A percentile compares a stretch with the other conserved stretches of the same genome.
Evolutionary conservation across 2,888 invertebrate genomes (phyloP).

Genomic region (Heliconius ethilla): DNA sequence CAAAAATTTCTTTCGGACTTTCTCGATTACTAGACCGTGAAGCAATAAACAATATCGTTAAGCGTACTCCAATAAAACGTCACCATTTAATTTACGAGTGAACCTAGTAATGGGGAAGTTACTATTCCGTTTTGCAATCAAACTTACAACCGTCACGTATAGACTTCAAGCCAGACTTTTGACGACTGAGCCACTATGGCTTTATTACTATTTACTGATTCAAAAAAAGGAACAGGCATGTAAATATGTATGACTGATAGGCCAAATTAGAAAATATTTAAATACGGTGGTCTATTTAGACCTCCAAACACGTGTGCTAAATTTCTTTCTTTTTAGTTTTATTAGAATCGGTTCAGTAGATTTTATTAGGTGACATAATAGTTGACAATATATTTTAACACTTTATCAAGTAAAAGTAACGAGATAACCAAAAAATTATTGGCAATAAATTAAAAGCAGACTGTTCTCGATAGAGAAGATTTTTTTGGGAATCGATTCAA

Average conservation of each 20-base stretch:
- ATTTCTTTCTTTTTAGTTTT: neutral
- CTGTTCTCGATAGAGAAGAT: slow-evolving; percentile 32
- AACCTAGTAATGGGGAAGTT: neutral
- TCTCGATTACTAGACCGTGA: slow-evolving; percentile 7
- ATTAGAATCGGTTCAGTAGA: neutral
- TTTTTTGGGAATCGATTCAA: slow-evolving; percentile 40
- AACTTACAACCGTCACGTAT: neutral
- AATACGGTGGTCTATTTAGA: neutral
- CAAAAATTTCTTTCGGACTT: neutral
- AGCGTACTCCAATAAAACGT: neutral
- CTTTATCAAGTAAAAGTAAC: slow-evolving; percentile 26
- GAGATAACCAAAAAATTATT: slow-evolving; percentile 34
- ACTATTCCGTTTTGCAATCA: neutral
- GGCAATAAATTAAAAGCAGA: slow-evolving; percentile 38
- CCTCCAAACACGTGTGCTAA: neutral
- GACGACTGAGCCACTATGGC: neutral
- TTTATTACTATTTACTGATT: neutral
- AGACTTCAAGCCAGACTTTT: neutral
- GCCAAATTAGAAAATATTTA: neutral
- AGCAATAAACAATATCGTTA: slow-evolving; percentile 10
- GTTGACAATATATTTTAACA: neutral
- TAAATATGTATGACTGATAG: neutral
- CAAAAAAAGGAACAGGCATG: neutral
- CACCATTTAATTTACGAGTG: neutral
- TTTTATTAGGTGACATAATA: neutral